Percentiles rank a stretch among this genome's conserved stretches.
Evolutionary conservation across 2,888 invertebrate genomes (phyloP).

Genomic region (Omphaloscelis lunosa): DNA sequence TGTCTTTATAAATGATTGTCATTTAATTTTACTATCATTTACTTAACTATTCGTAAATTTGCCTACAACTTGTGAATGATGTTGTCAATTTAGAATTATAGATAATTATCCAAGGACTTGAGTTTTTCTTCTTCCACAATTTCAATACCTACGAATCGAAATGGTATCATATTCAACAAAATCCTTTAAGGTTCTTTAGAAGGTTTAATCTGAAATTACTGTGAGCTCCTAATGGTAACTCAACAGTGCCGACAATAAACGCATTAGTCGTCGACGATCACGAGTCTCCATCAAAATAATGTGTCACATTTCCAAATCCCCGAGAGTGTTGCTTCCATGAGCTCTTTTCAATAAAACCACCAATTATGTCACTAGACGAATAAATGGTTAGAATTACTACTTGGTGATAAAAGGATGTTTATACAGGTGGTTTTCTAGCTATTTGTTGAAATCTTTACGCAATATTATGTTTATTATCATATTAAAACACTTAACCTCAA

Average conservation of each 20-base stretch:
- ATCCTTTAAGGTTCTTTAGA: constrained; percentile 47
- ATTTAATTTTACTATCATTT: constrained; percentile 44
- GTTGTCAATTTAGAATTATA: constrained; percentile 26
- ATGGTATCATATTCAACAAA: constrained; percentile 15
- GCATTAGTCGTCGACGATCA: constrained; percentile 84
- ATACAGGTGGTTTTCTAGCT: constrained; percentile 6
- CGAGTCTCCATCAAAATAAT: constrained; percentile 71
- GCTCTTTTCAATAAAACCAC: constrained; percentile 64
- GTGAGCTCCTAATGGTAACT: constrained; percentile 77
- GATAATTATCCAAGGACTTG: constrained; percentile 7
- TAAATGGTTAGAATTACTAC: constrained; percentile 15
- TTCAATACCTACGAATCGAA: neutral
- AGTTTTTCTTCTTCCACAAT: constrained; percentile 3
- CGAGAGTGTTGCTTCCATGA: constrained; percentile 68
- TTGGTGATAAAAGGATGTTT: constrained; percentile 32
- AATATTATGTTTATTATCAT: constrained; percentile 47
- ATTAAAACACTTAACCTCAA: constrained; percentile 58
- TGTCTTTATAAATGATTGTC: constrained; percentile 29
- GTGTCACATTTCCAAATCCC: constrained; percentile 76
- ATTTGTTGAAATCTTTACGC: constrained; percentile 14
- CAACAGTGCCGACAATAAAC: constrained; percentile 85
- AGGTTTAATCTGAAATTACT: constrained; percentile 76
- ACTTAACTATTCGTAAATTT: constrained; percentile 30
- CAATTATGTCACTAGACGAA: constrained; percentile 24
- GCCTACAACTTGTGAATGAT: constrained; percentile 12